A percentile compares a stretch with the other conserved stretches of the same genome.
phyloP scores from a whole-genome alignment of 2,888 invertebrate genomes.

The Phyto melanocephala region DNA sequence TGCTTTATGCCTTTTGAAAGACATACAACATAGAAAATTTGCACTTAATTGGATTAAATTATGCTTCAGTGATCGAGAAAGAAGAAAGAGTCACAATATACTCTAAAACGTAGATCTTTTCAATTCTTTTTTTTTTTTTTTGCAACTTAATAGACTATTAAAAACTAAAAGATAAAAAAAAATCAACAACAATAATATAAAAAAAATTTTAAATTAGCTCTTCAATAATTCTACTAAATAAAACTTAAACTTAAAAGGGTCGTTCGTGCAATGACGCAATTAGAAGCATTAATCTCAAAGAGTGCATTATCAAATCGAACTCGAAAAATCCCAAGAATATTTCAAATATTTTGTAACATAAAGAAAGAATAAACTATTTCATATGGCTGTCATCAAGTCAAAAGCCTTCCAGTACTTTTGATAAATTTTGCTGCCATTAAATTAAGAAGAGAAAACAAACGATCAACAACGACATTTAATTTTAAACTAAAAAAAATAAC shows the following conservation, averaged over 20 bases:
- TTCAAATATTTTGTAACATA: too few relatives aligned
- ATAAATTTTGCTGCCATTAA: slow-evolving; percentile 32
- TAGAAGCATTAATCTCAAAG: background rate
- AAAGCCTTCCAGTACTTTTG: background rate
- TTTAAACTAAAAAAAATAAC: slow-evolving; percentile 39
- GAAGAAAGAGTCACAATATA: slow-evolving; percentile 4
- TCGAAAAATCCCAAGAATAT: too few relatives aligned
- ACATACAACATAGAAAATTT: background rate
- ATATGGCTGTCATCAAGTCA: background rate
- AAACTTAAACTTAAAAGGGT: background rate
- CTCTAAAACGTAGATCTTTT: background rate
- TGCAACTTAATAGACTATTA: slow-evolving; percentile 23
- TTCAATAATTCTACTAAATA: background rate
- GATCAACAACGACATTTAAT: background rate
- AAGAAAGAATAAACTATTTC: slow-evolving; percentile 3
- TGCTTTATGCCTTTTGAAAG: background rate
- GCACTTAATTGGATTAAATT: slow-evolving; percentile 53
- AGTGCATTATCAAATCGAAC: background rate
- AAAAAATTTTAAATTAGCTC: background rate
- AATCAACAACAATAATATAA: background rate
- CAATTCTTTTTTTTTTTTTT: too few relatives aligned
- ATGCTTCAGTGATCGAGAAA: slow-evolving; percentile 23
- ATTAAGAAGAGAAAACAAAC: background rate
- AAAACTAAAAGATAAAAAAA: slow-evolving; percentile 6
- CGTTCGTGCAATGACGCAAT: background rate